These are phyloP conservation scores for Erebia aethiops DNA, from an alignment of 2,888 invertebrate species.

Conservation along the genomic window DNA sequence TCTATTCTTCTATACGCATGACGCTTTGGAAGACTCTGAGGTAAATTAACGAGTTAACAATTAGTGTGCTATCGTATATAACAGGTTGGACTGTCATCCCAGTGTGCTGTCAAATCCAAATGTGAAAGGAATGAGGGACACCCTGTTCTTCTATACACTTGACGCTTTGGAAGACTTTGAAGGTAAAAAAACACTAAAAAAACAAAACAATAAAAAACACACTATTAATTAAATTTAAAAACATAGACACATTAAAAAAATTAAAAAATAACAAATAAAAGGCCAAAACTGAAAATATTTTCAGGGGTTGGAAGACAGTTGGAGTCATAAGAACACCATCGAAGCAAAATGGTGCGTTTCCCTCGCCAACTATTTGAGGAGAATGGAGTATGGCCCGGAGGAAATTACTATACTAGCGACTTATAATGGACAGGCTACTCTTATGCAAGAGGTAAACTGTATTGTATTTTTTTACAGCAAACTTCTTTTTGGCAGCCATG, in stretches of 20 bases:
- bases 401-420: conserved; percentile 89
- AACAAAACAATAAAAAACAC: too few species aligned
- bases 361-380: conserved; percentile 84
- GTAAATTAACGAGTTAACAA: conserved; percentile 48
- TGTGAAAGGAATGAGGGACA: conserved; percentile 84
- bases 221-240: too few species aligned
- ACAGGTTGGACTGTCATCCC: conserved; percentile 82
- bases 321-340: conserved; percentile 84
- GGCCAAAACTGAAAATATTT: background rate
- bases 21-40: conserved; percentile 79
- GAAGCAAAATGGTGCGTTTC: conserved; percentile 86
- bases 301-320: conserved; percentile 75
- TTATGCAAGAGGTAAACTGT: conserved; percentile 74
- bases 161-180: conserved; percentile 78
- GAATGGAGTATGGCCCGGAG: conserved; percentile 81
- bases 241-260: too few species aligned
- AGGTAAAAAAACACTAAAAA: conserved; percentile 51
- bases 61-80: conserved; percentile 83
- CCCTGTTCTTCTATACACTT: conserved; percentile 88
- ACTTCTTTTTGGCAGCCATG: too few species aligned
- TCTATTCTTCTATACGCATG: conserved; percentile 87
- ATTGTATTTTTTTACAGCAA: background rate
- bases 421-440: conserved; percentile 87
- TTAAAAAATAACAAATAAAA: background rate
- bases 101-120: conserved; percentile 81